phyloP scores from a whole-genome alignment of 2,888 invertebrate genomes.

The Laspeyria flexula region DNA sequence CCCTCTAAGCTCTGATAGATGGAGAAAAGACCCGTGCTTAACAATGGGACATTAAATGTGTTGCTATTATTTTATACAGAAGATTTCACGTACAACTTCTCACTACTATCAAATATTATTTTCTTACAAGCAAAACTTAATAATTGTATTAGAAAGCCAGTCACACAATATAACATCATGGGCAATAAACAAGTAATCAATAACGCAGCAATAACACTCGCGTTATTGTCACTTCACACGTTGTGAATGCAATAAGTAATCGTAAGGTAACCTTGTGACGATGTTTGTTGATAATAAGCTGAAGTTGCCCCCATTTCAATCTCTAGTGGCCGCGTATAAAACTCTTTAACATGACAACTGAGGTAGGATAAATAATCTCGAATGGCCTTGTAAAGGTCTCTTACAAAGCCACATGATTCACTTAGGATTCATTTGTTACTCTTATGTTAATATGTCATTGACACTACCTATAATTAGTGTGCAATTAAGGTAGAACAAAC shows the following conservation, averaged over 20 bases:
- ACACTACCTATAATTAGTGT: no score
- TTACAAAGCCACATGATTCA: not conserved
- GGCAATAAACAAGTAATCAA: conserved; percentile 7
- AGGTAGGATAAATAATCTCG: not conserved
- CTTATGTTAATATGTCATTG: no score
- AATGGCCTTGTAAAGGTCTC: not conserved
- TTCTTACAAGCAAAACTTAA: no score
- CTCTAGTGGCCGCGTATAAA: conserved; percentile 50
- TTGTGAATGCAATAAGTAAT: conserved; percentile 56
- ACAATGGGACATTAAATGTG: no score
- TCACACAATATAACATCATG: not conserved
- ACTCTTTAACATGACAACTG: conserved; percentile 33
- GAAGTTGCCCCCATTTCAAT: conserved; percentile 54
- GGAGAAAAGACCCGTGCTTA: no score
- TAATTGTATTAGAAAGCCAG: no score
- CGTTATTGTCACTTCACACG: conserved; percentile 46
- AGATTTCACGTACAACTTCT: no score
- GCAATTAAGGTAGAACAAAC: no score
- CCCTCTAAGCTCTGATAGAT: no score
- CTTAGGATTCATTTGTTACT: no score
- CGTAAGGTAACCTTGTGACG: conserved; percentile 57
- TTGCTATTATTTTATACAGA: no score
- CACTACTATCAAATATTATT: no score
- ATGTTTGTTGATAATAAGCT: conserved; percentile 39
- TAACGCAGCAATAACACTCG: conserved; percentile 25